Base-by-base conservation (phyloP, 2,113 vertebrate species). In the Anser brachyrhynchus region DNA sequence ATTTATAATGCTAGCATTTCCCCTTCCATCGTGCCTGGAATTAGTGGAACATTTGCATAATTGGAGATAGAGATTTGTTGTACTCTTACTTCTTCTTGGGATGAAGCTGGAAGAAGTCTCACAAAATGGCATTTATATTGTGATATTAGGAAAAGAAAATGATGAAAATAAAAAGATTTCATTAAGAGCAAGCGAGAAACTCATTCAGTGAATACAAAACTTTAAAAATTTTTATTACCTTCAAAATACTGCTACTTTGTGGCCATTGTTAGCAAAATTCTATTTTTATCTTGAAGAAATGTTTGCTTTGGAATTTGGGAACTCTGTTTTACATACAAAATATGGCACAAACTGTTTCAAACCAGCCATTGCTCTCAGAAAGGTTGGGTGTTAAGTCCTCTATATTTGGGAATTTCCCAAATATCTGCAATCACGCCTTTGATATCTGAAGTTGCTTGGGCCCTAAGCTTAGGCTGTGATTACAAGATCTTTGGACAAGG, bases 41-140 rank as follows among this genome's bases (percentile, higher is more conserved):
- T 87, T 46, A 81, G 59, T 41, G 76, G 41, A 87, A 71, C 9
- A 85, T 93, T 94, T 96, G 54, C 72, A 90, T 91, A 83, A 85
- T 2, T 69, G 15, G 39, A 70, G 35, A 59, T 17, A 21, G 77
- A 90, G 54, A 83, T 92, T 96, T 84, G 65, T 87, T 86, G 10
- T 61, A 13, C 11, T 84, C 11, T 67, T 89, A 22, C 46, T 64
- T 84, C 19, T 81, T 95, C 51, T 79, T 91, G 35, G 15, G 29
- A 25, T 87, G 37, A 41, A 73, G 26, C 11, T 21, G 12, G 61
- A 88, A 92, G 37, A 92, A 39, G 9, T 62, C 70, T 94, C 49
- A 84, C 70, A 64, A 89, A 94, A 82, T 22, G 54, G 6, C 49
- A 46, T 69, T 93, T 87, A 72, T 55, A 4, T 80, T 90, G 70